These are phyloP conservation scores for Odocoileus hemionus DNA, from an alignment of 2,113 vertebrate species.

Conservation along the genomic window DNA sequence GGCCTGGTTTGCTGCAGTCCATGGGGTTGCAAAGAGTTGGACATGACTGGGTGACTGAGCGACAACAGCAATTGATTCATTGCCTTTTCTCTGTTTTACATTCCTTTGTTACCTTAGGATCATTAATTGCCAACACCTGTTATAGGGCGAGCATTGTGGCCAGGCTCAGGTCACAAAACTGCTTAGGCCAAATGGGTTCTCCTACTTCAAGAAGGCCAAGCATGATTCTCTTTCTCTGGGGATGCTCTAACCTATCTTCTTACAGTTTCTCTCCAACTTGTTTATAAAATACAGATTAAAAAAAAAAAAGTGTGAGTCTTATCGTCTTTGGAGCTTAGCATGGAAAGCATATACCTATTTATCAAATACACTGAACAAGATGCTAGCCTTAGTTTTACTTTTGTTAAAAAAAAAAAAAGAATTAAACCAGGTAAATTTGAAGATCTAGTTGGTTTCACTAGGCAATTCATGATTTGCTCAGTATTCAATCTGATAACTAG, in stretches of 20 bases:
- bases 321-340: neutral
- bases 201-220: neutral
- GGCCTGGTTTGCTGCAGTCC: neutral
- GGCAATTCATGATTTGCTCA: neutral
- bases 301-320: neutral
- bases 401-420: neutral
- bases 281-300: neutral
- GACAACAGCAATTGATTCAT: neutral
- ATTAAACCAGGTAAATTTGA: neutral
- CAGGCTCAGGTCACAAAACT: neutral
- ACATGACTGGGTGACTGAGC: neutral
- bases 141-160: neutral
- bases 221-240: neutral
- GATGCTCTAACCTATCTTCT: neutral
- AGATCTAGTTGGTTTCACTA: neutral
- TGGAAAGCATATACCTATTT: neutral
- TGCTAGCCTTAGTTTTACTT: neutral
- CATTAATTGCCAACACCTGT: neutral
- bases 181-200: neutral
- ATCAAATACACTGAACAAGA: neutral
- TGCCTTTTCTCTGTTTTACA: neutral
- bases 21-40: neutral
- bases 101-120: neutral
- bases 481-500: neutral
- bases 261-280: neutral